Percentiles rank a stretch among this genome's conserved stretches.
phyloP scores from a whole-genome alignment of 2,888 invertebrate genomes.

The Scaptomyza tumidula region DNA sequence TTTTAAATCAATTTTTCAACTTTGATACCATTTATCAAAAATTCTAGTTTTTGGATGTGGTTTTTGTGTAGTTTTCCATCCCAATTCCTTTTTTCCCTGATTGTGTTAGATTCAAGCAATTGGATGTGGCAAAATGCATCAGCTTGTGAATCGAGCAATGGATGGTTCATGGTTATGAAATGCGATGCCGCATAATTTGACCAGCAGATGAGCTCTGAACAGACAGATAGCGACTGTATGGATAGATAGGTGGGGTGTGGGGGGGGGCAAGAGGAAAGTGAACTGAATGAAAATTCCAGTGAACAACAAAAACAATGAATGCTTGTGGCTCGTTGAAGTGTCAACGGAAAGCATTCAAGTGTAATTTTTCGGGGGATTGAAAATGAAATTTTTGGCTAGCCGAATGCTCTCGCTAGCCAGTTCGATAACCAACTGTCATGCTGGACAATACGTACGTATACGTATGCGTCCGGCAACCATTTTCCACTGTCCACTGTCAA shows the following conservation, averaged over 20 bases:
- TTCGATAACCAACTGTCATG: constrained; percentile 11
- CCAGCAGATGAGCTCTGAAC: constrained; percentile 29
- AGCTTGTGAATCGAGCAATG: constrained; percentile 31
- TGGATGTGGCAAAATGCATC: constrained; percentile 36
- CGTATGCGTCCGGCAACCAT: no score
- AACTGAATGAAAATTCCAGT: constrained; percentile 34
- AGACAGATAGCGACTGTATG: not conserved
- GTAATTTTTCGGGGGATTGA: constrained; percentile 51
- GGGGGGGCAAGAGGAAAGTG: constrained; percentile 1
- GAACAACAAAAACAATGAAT: constrained; percentile 29
- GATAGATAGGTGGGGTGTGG: not conserved
- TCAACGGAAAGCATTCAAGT: constrained; percentile 60
- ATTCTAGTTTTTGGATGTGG: not conserved
- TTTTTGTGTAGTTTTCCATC: not conserved
- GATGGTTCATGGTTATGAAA: constrained; percentile 36
- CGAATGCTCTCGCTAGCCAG: not conserved
- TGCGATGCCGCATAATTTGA: constrained; percentile 58
- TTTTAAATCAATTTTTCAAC: not conserved
- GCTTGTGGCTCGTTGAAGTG: constrained; percentile 50
- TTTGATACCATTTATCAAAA: not conserved
- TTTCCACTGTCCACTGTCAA: not conserved
- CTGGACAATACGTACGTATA: constrained; percentile 13
- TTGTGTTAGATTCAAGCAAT: constrained; percentile 3
- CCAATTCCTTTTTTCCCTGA: no score
- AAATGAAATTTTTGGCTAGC: constrained; percentile 53